Base-by-base conservation (phyloP, 2,113 vertebrate species). In the Tautogolabrus adspersus region DNA sequence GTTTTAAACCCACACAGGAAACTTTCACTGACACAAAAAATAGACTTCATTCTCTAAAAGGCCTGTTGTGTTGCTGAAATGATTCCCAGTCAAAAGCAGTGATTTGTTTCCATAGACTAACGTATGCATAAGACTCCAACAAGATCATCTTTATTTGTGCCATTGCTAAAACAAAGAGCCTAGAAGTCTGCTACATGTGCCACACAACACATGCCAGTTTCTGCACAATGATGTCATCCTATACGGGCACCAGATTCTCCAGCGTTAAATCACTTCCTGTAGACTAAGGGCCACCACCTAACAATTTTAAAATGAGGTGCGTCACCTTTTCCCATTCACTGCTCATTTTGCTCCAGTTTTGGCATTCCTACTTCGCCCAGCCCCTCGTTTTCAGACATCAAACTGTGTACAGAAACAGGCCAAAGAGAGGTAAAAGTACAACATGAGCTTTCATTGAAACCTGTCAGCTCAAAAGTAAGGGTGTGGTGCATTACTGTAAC, bases 321-420 rank as follows among this genome's bases (percentile, higher is more conserved):
- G 85, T 91, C 89, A 88, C 82, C 85, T 83, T 89, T 89, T 82
- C 76, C 83, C 76, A 56, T 60, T 72, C 21, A 21, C 51, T 46
- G 69, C 13, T 63, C 70, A 58, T 76, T 87, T 87, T 34, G 22
- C 57, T 83, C 56, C 56, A 44, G 3, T 76, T 58, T 55, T 81
- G 77, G 59, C 80, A 72, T 79, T 59, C 21, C 3, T 23, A 4
- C 37, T 62, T 74, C 1, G 52, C n/a, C 67, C 54, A n/a, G 37
- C 57, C 63, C 2, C 34, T 52, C 54, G 49, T 0, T 19, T 46
- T 21, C 19, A 79, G 76, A 68, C 67, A 71, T 78, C 70, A 65
- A 40, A 23, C 19, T 60, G 22, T 23, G 66, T 42, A 69, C 46
- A 12, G 77, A 72, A 86, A 69, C 46, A 12, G 79, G 75, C 86